Percentiles rank a stretch among this genome's conserved stretches.
These are phyloP conservation scores for Tenodera sinensis DNA, from an alignment of 2,888 invertebrate genomes.

Conservation along the genomic window DNA sequence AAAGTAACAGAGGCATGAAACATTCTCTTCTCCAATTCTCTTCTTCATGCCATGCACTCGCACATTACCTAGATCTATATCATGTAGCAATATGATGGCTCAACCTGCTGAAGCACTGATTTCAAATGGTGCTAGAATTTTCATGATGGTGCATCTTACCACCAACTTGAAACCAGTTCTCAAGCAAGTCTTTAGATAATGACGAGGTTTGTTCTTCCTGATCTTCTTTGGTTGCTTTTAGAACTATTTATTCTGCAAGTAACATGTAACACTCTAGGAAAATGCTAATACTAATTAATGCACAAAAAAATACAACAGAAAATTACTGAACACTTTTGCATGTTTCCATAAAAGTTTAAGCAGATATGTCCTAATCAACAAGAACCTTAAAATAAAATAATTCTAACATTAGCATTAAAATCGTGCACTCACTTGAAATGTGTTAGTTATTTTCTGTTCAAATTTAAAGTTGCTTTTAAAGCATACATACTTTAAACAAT, in stretches of 20 bases:
- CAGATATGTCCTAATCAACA: too few relatives aligned
- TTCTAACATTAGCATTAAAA: background rate
- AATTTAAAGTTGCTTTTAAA: background rate
- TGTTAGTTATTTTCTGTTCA: background rate
- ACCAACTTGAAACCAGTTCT: slow-evolving; percentile 66
- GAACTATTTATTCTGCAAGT: background rate
- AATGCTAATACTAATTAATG: background rate
- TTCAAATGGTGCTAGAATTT: slow-evolving; percentile 70
- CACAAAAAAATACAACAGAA: background rate
- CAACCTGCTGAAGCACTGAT: slow-evolving; percentile 47
- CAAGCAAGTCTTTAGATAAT: slow-evolving; percentile 39
- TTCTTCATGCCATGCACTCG: too few relatives aligned
- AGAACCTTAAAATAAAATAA: background rate
- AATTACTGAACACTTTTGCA: background rate
- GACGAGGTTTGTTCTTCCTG: background rate
- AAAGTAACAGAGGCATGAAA: too few relatives aligned
- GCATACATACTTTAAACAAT: background rate
- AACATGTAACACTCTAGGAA: background rate
- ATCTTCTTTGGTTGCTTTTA: background rate
- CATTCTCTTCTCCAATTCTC: too few relatives aligned
- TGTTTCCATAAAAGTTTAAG: too few relatives aligned
- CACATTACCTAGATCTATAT: too few relatives aligned
- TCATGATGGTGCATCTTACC: slow-evolving; percentile 50
- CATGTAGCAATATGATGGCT: background rate
- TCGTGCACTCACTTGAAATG: background rate